Base-by-base conservation (phyloP, 1,140 invertebrate genomes). In the Trichoplusia ni region DNA sequence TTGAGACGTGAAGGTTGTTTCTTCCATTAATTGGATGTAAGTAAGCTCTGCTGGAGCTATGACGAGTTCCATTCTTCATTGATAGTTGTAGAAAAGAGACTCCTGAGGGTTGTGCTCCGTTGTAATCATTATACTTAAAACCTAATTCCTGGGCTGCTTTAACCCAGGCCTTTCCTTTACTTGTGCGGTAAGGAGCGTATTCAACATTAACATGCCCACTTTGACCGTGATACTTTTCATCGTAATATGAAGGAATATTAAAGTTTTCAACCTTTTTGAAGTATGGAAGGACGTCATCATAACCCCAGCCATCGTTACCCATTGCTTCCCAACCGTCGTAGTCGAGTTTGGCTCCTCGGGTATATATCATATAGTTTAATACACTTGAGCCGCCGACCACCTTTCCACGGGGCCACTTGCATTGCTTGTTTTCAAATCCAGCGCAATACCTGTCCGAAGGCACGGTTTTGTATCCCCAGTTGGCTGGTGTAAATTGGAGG, bases 301-400 rank as follows among this genome's bases (percentile, higher is more conserved):
- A 98, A 8, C 94, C 93, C 97, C 97, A 99, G 0, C 94, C 95
- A 0, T 86, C 71, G 62, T 97, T 97, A 0, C 97, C 97, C 77
- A 96, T 82, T 0, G 76, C 73, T 14, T 92, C 93, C 97, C 97
- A 98, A 11, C 92, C 85, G 75, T 98, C 94, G 74, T 95, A 98
- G 78, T 98, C 96, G 6, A 79, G 73, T 3, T 93, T 89, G 75
- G 95, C 86, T 3, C 97, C 96, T 71, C 97, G 94, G 0, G 96
- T 96, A 69, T 97, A 97, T 33, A 98, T 96, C 97, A 98, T 97
- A 64, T 97, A 97, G 79, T 98, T 98, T 0, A 98, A 84, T 0
- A 95, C 95, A 38, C 95, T 96, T 0, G 95, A 96, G 0, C 97
- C 97, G 5, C 97, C 97, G 73, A 96, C 92, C 0, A 95, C 94